phyloP scores from a whole-genome alignment of 2,797 vertebrate genomes.

The Anguilla pacifica region DNA sequence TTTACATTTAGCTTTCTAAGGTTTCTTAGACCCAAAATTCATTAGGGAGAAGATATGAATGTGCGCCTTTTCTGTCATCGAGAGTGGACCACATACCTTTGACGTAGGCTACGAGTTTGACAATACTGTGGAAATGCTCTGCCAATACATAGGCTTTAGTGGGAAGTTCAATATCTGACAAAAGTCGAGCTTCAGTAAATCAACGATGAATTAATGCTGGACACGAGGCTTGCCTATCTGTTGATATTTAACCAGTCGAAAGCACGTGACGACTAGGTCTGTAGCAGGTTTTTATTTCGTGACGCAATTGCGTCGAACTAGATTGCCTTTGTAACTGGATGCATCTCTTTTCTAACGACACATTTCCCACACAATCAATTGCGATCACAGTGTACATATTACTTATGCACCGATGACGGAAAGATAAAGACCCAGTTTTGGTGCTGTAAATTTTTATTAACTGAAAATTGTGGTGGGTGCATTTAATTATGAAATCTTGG shows the following conservation, averaged over 20 bases:
- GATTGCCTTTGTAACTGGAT: neutral
- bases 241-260: conserved; percentile 45
- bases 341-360: neutral
- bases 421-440: neutral
- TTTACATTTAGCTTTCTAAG: neutral
- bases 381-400: neutral
- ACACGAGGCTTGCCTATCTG: conserved; percentile 26
- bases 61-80: neutral
- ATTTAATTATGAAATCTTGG: neutral
- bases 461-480: neutral
- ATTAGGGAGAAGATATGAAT: neutral
- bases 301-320: neutral
- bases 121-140: neutral
- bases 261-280: conserved; percentile 19
- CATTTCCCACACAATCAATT: neutral
- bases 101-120: conserved; percentile 45
- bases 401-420: neutral
- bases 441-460: neutral
- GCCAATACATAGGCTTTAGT: conserved; percentile 27
- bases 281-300: neutral
- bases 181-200: conserved; percentile 5
- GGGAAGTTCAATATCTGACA: conserved; percentile 40
- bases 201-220: conserved; percentile 34
- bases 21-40: neutral
- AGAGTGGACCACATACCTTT: conserved; percentile 33